phyloP scores from a whole-genome alignment of 2,888 invertebrate species.

The Parochlus steinenii region DNA sequence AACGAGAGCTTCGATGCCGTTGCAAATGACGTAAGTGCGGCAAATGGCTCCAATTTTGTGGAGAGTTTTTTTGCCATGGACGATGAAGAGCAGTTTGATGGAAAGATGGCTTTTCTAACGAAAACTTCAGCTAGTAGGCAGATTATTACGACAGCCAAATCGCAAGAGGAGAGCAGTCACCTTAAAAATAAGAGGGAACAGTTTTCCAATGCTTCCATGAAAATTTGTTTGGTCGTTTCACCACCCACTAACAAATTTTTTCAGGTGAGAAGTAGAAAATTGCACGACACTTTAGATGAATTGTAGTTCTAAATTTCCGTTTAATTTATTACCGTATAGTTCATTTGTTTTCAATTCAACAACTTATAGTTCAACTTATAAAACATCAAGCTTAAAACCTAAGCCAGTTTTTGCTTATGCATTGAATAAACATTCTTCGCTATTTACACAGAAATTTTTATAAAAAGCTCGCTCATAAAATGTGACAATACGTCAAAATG shows the following conservation, averaged over 20 bases:
- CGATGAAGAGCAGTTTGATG: too few species aligned
- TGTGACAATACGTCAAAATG: too few species aligned
- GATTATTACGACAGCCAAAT: neutral
- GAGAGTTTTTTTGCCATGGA: neutral
- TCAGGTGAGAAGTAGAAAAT: conserved; percentile 28
- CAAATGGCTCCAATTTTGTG: conserved; percentile 9
- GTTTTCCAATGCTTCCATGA: conserved; percentile 54
- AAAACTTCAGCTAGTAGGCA: neutral
- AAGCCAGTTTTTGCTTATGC: too few species aligned
- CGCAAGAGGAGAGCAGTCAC: conserved; percentile 3
- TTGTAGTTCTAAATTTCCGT: too few species aligned
- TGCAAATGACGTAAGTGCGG: conserved; percentile 1
- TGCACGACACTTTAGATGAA: too few species aligned
- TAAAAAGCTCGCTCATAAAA: too few species aligned
- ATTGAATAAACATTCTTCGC: too few species aligned
- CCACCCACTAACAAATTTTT: conserved; percentile 35
- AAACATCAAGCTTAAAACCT: too few species aligned
- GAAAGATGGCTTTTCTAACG: neutral
- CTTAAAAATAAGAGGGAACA: conserved; percentile 38
- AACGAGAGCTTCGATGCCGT: conserved; percentile 10
- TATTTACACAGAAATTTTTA: too few species aligned
- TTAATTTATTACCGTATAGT: too few species aligned
- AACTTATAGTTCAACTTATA: too few species aligned
- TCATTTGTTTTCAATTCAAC: too few species aligned
- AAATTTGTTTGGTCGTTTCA: conserved; percentile 55